Percentiles rank a stretch among this genome's conserved stretches.
Conservation (phyloP, 2,797 vertebrate species). For the Danio jaintianensis region DNA sequence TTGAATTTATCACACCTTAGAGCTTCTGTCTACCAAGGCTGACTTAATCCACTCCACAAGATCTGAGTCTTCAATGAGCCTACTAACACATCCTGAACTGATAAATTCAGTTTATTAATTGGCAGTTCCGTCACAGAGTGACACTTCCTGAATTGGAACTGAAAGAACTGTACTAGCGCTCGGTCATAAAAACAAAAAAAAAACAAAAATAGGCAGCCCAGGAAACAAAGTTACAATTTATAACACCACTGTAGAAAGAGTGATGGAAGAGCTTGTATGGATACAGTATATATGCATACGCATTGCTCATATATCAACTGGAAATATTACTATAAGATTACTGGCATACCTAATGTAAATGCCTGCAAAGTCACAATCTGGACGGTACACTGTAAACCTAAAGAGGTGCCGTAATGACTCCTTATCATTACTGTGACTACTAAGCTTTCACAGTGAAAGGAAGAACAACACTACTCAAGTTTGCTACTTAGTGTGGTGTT, state of each 20-base stretch:
- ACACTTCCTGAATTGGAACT: not conserved
- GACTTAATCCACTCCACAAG: not conserved
- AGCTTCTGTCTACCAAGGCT: not conserved
- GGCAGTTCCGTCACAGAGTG: conserved; percentile 11
- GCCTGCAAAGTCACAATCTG: not conserved
- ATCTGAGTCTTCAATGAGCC: conserved; percentile 4
- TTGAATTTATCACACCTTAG: conserved; percentile 19
- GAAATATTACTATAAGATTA: conserved; percentile 21
- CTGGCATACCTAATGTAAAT: not conserved
- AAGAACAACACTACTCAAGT: not conserved
- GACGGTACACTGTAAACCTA: not conserved
- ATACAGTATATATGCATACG: not conserved
- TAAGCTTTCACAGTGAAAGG: conserved; percentile 20
- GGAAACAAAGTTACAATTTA: conserved; percentile 31
- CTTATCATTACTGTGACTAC: conserved; percentile 16
- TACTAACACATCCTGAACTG: not conserved
- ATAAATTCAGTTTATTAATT: conserved; percentile 13
- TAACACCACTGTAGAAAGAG: conserved; percentile 5
- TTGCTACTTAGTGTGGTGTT: not conserved
- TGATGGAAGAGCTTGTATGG: conserved; percentile 23
- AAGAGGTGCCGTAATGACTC: conserved; percentile 5
- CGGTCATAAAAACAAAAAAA: conserved; percentile 44
- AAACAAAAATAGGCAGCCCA: not conserved
- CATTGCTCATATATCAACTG: not conserved
- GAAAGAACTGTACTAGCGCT: conserved; percentile 6